Evolutionary conservation across 2,888 invertebrate species (phyloP).

Genomic region (Hermaeophaga mercurialis): DNA sequence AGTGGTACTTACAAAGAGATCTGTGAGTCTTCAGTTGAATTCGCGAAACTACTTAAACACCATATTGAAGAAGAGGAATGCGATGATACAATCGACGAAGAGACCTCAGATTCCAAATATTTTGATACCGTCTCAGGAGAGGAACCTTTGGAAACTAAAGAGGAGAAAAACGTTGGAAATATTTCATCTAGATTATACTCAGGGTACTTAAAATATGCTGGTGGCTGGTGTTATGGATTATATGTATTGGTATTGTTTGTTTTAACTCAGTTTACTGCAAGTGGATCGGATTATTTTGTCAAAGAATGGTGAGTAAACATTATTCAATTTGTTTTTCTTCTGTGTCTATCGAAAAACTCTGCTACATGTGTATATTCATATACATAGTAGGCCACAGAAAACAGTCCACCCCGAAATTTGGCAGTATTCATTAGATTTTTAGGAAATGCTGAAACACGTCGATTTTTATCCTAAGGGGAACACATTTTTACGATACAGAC

Average conservation of each 20-base stretch:
- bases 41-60: constrained; percentile 60
- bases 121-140: constrained; percentile 35
- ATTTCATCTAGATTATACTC: constrained; percentile 61
- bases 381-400: too few relatives aligned
- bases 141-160: constrained; percentile 37
- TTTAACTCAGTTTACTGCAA: constrained; percentile 72
- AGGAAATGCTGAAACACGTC: too few relatives aligned
- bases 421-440: too few relatives aligned
- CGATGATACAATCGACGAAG: constrained; percentile 36
- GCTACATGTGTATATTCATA: too few relatives aligned
- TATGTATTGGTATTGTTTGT: constrained; percentile 68
- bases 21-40: constrained; percentile 59
- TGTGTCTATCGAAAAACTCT: too few relatives aligned
- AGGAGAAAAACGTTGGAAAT: constrained; percentile 59
- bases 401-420: too few relatives aligned
- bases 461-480: too few relatives aligned
- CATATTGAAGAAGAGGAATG: constrained; percentile 47
- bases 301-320: constrained; percentile 69
- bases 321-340: not conserved
- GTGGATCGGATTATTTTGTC: constrained; percentile 80
- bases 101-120: constrained; percentile 27
- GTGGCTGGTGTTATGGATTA: constrained; percentile 66
- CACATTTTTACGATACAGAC: too few relatives aligned
- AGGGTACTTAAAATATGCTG: constrained; percentile 75
- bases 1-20: constrained; percentile 61